These are phyloP conservation scores for Anarsia innoxiella DNA, from an alignment of 2,888 invertebrate genomes.

Conservation along the genomic window DNA sequence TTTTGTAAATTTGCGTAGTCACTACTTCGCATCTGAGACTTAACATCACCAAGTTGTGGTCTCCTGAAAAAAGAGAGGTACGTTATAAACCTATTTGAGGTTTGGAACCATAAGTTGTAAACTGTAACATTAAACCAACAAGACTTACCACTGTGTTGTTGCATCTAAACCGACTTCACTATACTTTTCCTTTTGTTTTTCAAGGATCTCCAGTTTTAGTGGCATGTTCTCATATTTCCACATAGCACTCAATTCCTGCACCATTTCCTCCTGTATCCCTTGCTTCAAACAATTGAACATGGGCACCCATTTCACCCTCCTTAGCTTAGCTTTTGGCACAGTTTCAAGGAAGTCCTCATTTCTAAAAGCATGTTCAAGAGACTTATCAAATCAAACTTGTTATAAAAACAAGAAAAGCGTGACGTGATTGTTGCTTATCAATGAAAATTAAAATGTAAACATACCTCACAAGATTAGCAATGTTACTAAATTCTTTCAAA, in stretches of 20 bases:
- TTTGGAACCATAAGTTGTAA: no score
- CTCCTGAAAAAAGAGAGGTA: constrained; percentile 39
- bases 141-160: constrained; percentile 40
- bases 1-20: constrained; percentile 52
- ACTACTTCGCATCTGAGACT: constrained; percentile 50
- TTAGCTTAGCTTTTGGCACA: constrained; percentile 56
- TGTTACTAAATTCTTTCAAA: constrained; percentile 59
- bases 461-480: constrained; percentile 55
- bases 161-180: constrained; percentile 36
- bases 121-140: no score
- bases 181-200: constrained; percentile 59
- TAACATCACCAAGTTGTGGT: constrained; percentile 54
- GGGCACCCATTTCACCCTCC: constrained; percentile 60
- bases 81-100: no score
- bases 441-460: no score
- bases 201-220: constrained; percentile 48
- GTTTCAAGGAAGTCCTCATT: constrained; percentile 64
- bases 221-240: constrained; percentile 65
- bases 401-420: no score
- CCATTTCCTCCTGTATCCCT: constrained; percentile 54
- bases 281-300: constrained; percentile 62
- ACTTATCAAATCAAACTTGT: background rate
- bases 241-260: constrained; percentile 56
- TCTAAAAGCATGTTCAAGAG: constrained; percentile 39
- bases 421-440: background rate